phyloP scores from a whole-genome alignment of 2,113 vertebrate genomes.

The Tonatia bakeri region DNA sequence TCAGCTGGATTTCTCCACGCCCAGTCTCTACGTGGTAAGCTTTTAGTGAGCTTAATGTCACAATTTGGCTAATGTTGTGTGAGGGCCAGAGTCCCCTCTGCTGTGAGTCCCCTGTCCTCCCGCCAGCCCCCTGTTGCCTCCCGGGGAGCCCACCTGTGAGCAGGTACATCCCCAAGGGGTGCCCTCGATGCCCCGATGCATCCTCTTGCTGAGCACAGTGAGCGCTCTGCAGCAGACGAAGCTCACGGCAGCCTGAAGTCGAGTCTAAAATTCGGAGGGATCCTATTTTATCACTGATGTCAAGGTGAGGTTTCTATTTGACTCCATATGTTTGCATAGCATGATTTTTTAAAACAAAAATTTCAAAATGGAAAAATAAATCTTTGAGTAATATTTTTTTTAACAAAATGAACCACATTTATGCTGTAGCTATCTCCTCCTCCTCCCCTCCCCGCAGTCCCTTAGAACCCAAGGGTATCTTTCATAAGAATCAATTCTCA shows the following conservation, averaged over 20 bases:
- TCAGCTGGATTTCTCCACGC: background rate
- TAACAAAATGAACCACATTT: background rate
- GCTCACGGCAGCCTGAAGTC: background rate
- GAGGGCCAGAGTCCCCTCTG: background rate
- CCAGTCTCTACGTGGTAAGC: background rate
- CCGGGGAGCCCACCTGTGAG: background rate
- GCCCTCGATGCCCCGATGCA: rapidly evolving
- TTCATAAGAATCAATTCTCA: background rate
- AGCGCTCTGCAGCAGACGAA: rapidly evolving
- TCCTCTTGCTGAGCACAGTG: rapidly evolving
- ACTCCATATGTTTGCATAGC: background rate
- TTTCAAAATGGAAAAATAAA: background rate
- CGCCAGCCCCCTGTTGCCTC: background rate
- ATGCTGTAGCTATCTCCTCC: background rate
- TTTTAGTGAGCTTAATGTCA: background rate
- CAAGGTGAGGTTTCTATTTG: background rate
- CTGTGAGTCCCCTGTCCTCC: background rate
- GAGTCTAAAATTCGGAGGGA: background rate
- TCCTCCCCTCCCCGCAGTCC: rapidly evolving
- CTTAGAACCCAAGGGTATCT: background rate
- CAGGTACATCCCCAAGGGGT: no score
- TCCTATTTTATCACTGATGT: background rate
- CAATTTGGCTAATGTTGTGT: background rate
- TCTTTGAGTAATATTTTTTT: background rate
- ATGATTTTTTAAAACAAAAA: background rate